Evolutionary conservation across 2,888 invertebrate species (phyloP), one percentile per base, ranked within the genome.

Genomic region (Pseudolycoriella hygida): DNA sequence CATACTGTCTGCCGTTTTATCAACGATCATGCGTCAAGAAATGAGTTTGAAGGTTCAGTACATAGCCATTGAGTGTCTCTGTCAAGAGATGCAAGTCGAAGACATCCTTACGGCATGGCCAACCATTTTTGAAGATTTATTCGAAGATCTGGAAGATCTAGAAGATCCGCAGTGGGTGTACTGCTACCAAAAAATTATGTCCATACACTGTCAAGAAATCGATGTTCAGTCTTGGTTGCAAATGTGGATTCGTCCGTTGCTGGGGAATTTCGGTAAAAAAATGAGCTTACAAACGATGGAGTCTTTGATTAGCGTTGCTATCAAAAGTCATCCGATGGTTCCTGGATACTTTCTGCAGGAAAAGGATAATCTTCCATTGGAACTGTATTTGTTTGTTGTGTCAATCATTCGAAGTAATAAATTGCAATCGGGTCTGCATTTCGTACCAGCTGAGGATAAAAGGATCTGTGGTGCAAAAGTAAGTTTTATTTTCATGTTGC

Each of bases 171-270:
- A 70, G 66, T 38, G 44, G 49, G 68, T 56, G 57, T 69, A 66
- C 53, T 62, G 74, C 14, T 76, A 70, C 54, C 71, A 73, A 52
- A 60, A 62, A 4, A 55, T 78, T 49, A 72, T 74, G 68, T 57
- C 59, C 14, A 60, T 60, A 39, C 65, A 70, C 53, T 61, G 62
- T 38, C 56, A 60, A 31, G 66, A 67, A 47, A 52, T 57, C 2
- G 47, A 52, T 8, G 56, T 58, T 31, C 57, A 58, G 14, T 52
- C 55, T 2, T 76, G 76, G 73, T 57, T 62, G 19, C 51, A 57
- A 1, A 55, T 59, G 2, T 79, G 77, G 77, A 59, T 73, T 2
- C 31, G 49, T 39, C 59, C 60, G 52, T 40, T 43, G 10, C 17
- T 17, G 8, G 17, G 19, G 10, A 30, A 39, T 42, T n/a, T n/a